A percentile compares a stretch with the other conserved stretches of the same genome.
Evolutionary conservation across 1,140 invertebrate genomes (phyloP).

Genomic region (Rhagoletis pomonella): DNA sequence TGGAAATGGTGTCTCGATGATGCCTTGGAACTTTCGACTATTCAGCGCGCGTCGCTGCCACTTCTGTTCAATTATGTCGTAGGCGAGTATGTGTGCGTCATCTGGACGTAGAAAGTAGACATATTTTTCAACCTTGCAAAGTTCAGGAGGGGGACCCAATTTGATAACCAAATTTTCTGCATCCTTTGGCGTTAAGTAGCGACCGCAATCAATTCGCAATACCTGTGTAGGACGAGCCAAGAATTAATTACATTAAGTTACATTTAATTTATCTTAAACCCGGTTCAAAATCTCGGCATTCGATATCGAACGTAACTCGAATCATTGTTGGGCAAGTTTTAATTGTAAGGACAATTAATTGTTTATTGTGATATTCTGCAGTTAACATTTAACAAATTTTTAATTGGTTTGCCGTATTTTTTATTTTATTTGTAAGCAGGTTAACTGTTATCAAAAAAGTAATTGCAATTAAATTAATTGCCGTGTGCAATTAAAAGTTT

Average conservation of each 20-base stretch:
- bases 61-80: constrained; percentile 70
- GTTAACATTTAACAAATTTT: too few relatives aligned
- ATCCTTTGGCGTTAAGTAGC: constrained; percentile 59
- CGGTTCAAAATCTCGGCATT: too few relatives aligned
- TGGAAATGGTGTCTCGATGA: constrained; percentile 63
- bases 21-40: constrained; percentile 64
- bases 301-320: too few relatives aligned
- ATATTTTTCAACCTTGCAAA: constrained; percentile 66
- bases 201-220: constrained; percentile 66
- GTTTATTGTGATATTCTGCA: too few relatives aligned
- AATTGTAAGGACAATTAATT: too few relatives aligned
- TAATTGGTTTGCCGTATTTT: too few relatives aligned
- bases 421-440: too few relatives aligned
- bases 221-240: constrained; percentile 54
- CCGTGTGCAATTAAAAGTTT: too few relatives aligned
- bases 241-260: background rate
- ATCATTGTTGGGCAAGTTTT: too few relatives aligned
- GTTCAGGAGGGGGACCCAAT: constrained; percentile 62
- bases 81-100: constrained; percentile 63
- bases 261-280: too few relatives aligned
- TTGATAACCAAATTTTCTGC: constrained; percentile 62
- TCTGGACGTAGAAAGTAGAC: constrained; percentile 64
- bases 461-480: too few relatives aligned
- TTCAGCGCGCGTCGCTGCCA: constrained; percentile 61
- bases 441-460: too few relatives aligned